Evolutionary conservation across 2,113 vertebrate genomes (phyloP).

Genomic region (Polyodon spathula): DNA sequence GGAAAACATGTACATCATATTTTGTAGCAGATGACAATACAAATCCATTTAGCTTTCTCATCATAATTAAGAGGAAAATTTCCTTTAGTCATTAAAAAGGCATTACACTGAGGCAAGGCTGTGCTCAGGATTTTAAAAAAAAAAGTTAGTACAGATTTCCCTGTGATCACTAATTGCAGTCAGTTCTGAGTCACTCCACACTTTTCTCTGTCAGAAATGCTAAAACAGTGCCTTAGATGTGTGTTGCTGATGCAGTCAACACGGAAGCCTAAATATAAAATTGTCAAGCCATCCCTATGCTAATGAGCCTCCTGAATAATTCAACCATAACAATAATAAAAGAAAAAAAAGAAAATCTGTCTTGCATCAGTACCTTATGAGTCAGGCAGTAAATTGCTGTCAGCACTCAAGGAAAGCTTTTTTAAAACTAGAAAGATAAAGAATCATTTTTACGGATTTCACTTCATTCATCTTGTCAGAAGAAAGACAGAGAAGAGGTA

Average conservation of each 20-base stretch:
- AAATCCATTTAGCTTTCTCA: slow-evolving; percentile 30
- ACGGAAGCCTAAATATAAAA: slow-evolving; percentile 70
- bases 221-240: slow-evolving; percentile 47
- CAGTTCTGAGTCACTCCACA: slow-evolving; percentile 42
- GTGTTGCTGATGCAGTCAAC: slow-evolving; percentile 53
- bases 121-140: slow-evolving; percentile 28
- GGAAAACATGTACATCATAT: slow-evolving; percentile 23
- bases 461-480: slow-evolving; percentile 40
- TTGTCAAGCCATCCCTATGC: slow-evolving; percentile 51
- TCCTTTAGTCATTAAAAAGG: slow-evolving; percentile 28
- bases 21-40: slow-evolving; percentile 22
- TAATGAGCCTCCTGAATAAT: slow-evolving; percentile 72
- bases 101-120: slow-evolving; percentile 23
- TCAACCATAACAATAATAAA: slow-evolving; percentile 67
- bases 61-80: slow-evolving; percentile 33
- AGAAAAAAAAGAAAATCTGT: slow-evolving; percentile 43
- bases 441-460: slow-evolving; percentile 49
- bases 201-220: slow-evolving; percentile 46
- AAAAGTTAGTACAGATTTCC: slow-evolving; percentile 29
- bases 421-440: slow-evolving; percentile 39
- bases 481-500: slow-evolving; percentile 22
- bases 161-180: slow-evolving; percentile 53
- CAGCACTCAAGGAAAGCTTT: slow-evolving; percentile 40
- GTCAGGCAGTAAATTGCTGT: slow-evolving; percentile 60
- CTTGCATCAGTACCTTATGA: slow-evolving; percentile 48